Percentiles rank a stretch among this genome's conserved stretches.
Conservation (phyloP, 2,888 invertebrate genomes). For the Exocentrus adspersus region DNA sequence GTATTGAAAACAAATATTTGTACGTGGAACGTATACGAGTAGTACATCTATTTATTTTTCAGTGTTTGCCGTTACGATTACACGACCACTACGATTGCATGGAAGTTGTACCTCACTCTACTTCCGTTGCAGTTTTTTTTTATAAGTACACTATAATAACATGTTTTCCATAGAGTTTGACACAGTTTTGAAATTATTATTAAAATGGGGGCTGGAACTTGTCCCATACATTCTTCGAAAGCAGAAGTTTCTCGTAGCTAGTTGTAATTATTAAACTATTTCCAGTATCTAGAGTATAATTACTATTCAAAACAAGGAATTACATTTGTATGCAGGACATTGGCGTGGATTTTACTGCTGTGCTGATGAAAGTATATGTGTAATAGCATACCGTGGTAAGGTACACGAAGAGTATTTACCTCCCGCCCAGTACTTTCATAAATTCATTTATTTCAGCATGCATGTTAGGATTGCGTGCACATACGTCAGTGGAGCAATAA, state of each 20-base stretch:
- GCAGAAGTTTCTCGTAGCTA: too few species aligned
- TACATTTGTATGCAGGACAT: too few species aligned
- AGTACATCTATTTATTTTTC: neutral
- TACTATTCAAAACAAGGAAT: too few species aligned
- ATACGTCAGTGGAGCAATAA: neutral
- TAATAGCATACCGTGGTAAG: too few species aligned
- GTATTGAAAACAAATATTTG: too few species aligned
- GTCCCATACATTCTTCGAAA: too few species aligned
- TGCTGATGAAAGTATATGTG: too few species aligned
- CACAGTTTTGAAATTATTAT: neutral
- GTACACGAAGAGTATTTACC: neutral
- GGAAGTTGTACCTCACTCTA: neutral
- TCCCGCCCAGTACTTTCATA: neutral
- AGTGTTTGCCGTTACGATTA: neutral
- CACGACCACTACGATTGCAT: neutral
- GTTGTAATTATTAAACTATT: too few species aligned
- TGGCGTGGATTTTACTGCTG: too few species aligned
- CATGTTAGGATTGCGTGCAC: neutral
- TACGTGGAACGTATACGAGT: neutral
- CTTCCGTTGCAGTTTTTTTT: neutral
- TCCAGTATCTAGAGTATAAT: too few species aligned
- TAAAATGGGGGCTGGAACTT: too few species aligned
- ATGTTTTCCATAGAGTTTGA: neutral
- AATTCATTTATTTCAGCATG: neutral
- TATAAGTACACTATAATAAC: too few species aligned